Evolutionary conservation across 2,113 vertebrate genomes (phyloP).

Genomic region (Vidua macroura): DNA sequence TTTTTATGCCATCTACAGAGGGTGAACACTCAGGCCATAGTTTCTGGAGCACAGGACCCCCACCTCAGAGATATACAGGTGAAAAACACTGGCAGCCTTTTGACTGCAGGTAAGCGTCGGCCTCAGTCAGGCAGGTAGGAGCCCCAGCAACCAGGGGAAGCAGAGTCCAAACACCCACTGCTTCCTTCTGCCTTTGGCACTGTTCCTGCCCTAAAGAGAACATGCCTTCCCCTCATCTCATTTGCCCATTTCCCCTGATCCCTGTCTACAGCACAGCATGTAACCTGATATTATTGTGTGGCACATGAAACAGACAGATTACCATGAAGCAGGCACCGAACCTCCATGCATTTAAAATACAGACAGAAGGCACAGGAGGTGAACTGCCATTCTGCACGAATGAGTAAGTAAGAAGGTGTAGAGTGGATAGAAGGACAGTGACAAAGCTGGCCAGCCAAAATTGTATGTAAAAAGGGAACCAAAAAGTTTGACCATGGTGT

Average conservation of each 20-base stretch:
- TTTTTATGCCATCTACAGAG: neutral
- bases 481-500: neutral
- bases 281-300: neutral
- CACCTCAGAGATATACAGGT: neutral
- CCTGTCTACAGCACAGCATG: neutral
- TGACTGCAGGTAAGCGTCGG: neutral
- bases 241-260: neutral
- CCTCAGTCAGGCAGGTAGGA: neutral
- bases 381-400: neutral
- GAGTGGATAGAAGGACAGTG: neutral
- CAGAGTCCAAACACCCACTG: neutral
- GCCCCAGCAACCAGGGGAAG: neutral
- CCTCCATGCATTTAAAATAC: neutral
- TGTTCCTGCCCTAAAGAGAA: neutral
- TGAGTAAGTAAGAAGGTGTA: neutral
- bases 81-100: neutral
- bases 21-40: neutral
- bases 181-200: constrained; percentile 10
- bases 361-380: neutral
- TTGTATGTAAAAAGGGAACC: neutral
- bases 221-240: neutral
- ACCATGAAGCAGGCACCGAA: neutral
- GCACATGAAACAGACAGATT: neutral
- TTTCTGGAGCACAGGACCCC: neutral
- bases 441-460: neutral